Percentiles rank a stretch among this genome's conserved stretches.
phyloP scores from a whole-genome alignment of 2,797 vertebrate genomes.

The Aplochiton taeniatus region DNA sequence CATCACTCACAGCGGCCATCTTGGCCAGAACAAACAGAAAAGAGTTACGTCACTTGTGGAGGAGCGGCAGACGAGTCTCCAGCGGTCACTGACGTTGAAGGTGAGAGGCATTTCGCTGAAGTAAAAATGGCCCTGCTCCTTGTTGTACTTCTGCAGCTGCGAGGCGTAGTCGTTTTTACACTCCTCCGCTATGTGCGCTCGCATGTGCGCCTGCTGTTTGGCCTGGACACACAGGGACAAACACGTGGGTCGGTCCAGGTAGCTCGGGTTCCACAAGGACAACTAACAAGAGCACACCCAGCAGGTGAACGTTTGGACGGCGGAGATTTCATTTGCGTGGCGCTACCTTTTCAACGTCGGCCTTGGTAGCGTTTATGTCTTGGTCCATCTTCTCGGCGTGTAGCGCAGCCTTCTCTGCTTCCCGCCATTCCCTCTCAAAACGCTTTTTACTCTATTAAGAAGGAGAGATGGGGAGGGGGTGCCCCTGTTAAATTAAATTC shows the following conservation, averaged over 20 bases:
- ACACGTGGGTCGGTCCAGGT: constrained; percentile 13
- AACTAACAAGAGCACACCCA: not conserved
- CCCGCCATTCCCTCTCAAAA: constrained; percentile 88
- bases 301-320: not conserved
- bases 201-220: constrained; percentile 85
- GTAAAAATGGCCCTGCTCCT: constrained; percentile 87
- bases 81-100: constrained; percentile 80
- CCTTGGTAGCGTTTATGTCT: constrained; percentile 90
- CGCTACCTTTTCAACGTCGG: constrained; percentile 87
- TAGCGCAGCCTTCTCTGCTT: constrained; percentile 84
- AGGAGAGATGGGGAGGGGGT: constrained; percentile 8
- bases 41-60: not conserved
- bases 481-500: not conserved
- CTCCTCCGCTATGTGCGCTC: constrained; percentile 85
- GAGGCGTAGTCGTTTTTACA: constrained; percentile 90
- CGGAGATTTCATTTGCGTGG: not conserved
- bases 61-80: not conserved
- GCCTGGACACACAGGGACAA: constrained; percentile 68
- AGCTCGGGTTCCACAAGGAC: not conserved
- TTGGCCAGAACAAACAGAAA: not conserved
- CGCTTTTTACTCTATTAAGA: constrained; percentile 84
- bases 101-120: constrained; percentile 86
- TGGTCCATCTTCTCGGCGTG: constrained; percentile 85
- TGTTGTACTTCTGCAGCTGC: constrained; percentile 87
- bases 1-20: constrained; percentile 5